Evolutionary conservation across 2,888 invertebrate species (phyloP), one percentile per base, ranked within the genome.

Genomic region (Drosophila prostipennis): DNA sequence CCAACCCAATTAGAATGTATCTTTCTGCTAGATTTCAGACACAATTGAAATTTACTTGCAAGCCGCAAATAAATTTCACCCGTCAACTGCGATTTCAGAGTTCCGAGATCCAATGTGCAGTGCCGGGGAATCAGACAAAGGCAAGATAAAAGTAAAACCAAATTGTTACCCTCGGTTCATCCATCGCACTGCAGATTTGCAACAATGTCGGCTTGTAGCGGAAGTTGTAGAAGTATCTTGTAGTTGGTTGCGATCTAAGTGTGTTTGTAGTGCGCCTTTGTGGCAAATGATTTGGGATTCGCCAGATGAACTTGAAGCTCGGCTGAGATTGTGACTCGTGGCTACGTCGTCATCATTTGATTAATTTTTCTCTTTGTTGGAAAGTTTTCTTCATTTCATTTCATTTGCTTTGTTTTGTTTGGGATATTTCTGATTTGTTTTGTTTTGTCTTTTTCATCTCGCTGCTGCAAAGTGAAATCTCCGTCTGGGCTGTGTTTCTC

Each of bases 271-370:
- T 40, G 10, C 34, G 56, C 39, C 65, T 61, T 2, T 13, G 37
- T 36, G 34, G 36, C 57, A 40, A 69, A 57, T 71, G 70, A 57
- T 57, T 58, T 42, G 37, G 16, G 55, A 57, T 57, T 58, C 36
- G 37, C 11, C 48, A 79, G 77, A 87, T 84, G 81, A 87, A 85
- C 83, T 81, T 87, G 88, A 76, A 85, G 85, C 80, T 75, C 84
- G 74, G 72, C 79, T 69, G 71, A 57, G 78, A 59, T 67, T 65
- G 65, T 55, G 55, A 58, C 59, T 67, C 58, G 51, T 74, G 74
- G 68, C 74, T 54, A 49, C 48, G 59, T 60, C 74, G 78, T 80
- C 79, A 85, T 74, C 86, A 76, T 87, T 85, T 82, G 86, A 87
- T 82, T 85, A 82, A 82, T 85, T 82, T 82, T 79, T 52, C 37